Percentiles rank a stretch among this genome's conserved stretches.
These are phyloP conservation scores for Urocyon cinereoargenteus DNA, from an alignment of 2,797 vertebrate genomes.

Conservation along the genomic window DNA sequence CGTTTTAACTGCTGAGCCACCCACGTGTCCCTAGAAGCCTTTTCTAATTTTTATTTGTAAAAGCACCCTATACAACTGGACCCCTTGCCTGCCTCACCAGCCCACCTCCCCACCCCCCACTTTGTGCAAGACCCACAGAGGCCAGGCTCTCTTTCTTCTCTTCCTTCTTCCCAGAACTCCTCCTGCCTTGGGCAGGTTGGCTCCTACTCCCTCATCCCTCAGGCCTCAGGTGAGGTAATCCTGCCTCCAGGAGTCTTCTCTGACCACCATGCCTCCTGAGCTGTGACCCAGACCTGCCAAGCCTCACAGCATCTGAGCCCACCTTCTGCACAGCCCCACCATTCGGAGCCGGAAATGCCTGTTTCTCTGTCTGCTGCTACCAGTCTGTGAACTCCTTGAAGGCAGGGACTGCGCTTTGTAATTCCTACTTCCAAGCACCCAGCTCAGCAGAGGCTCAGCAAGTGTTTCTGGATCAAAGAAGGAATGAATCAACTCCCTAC, in stretches of 20 bases:
- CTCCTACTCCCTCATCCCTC: not conserved
- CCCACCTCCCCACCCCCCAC: too few relatives aligned
- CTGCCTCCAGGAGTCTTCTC: not conserved
- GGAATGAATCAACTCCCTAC: not conserved
- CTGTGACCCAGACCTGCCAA: not conserved
- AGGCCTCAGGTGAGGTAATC: not conserved
- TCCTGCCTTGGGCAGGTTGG: not conserved
- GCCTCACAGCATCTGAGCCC: not conserved
- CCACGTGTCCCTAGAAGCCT: not conserved
- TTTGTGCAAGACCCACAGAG: not conserved
- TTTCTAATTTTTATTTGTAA: conserved; percentile 5
- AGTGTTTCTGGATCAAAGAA: not conserved
- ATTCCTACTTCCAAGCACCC: not conserved
- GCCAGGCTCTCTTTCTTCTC: not conserved
- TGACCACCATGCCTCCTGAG: not conserved
- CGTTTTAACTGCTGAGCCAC: too few relatives aligned
- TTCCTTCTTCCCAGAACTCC: not conserved
- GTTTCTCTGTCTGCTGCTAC: not conserved
- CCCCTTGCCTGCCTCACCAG: not conserved
- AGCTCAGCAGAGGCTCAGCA: not conserved
- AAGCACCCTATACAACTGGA: not conserved
- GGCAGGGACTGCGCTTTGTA: not conserved
- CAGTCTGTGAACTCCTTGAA: not conserved
- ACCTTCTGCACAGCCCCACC: not conserved
- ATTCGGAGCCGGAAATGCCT: not conserved